phyloP scores from a whole-genome alignment of 2,888 invertebrate genomes.

The Mythimna loreyi region DNA sequence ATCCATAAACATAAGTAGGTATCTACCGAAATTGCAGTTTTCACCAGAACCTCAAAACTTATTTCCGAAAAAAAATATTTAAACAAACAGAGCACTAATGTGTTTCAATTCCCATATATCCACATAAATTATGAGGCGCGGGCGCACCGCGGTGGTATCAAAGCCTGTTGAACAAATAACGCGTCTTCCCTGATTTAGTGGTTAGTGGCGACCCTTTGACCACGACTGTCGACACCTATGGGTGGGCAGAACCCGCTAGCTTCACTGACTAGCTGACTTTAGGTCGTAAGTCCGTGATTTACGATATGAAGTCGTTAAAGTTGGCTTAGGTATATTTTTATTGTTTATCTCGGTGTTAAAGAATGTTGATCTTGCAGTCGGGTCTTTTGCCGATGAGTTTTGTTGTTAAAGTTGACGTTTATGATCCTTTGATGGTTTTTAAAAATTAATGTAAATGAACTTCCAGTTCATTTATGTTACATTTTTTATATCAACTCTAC shows the following conservation, averaged over 20 bases:
- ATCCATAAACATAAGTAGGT: no score
- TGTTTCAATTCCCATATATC: conserved; percentile 58
- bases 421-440: neutral
- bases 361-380: conserved; percentile 6
- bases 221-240: conserved; percentile 82
- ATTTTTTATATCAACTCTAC: no score
- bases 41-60: conserved; percentile 10
- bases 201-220: conserved; percentile 62
- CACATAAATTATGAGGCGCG: conserved; percentile 63
- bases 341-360: conserved; percentile 21
- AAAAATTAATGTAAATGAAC: no score
- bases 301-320: conserved; percentile 50
- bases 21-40: neutral
- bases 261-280: conserved; percentile 70
- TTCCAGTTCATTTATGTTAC: no score
- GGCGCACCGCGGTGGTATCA: conserved; percentile 68
- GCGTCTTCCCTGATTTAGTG: conserved; percentile 78
- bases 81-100: conserved; percentile 56
- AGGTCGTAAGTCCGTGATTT: conserved; percentile 60
- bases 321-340: conserved; percentile 37
- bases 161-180: conserved; percentile 81
- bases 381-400: neutral
- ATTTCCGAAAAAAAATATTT: conserved; percentile 33
- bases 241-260: conserved; percentile 80
- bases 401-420: neutral